A percentile compares a stretch with the other conserved stretches of the same genome.
Conservation (phyloP, 2,797 vertebrate species). For the Halcyon leucocephala region DNA sequence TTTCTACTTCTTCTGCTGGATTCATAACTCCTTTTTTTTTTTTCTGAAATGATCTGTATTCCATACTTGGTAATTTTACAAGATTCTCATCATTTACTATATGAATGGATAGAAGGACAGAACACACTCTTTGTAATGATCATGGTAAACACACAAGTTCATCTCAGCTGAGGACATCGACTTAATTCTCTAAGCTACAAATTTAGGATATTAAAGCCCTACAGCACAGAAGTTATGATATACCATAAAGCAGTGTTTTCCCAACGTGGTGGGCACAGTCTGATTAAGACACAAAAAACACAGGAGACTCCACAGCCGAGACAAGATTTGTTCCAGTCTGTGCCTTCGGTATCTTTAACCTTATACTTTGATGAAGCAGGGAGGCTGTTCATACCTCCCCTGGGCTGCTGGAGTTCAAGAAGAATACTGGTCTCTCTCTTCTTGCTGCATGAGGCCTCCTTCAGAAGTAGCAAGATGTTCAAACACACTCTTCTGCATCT, state of each 20-base stretch:
- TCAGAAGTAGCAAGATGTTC: not conserved
- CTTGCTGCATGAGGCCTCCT: not conserved
- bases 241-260: not conserved
- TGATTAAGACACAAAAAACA: not conserved
- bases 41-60: not conserved
- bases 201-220: not conserved
- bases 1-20: conserved; percentile 16
- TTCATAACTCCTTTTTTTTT: not conserved
- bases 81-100: not conserved
- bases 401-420: not conserved
- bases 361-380: not conserved
- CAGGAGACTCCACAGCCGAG: not conserved
- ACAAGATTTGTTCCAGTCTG: not conserved
- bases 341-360: not conserved
- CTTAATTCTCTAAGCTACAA: not conserved
- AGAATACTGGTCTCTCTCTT: not conserved
- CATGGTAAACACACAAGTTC: not conserved
- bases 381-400: not conserved
- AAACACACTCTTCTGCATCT: not conserved
- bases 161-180: not conserved
- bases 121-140: not conserved
- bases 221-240: not conserved
- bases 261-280: not conserved
- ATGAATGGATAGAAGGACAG: not conserved
- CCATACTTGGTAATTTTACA: not conserved